Base-by-base conservation (phyloP, 2,113 vertebrate genomes). In the Balaenoptera acutorostrata region DNA sequence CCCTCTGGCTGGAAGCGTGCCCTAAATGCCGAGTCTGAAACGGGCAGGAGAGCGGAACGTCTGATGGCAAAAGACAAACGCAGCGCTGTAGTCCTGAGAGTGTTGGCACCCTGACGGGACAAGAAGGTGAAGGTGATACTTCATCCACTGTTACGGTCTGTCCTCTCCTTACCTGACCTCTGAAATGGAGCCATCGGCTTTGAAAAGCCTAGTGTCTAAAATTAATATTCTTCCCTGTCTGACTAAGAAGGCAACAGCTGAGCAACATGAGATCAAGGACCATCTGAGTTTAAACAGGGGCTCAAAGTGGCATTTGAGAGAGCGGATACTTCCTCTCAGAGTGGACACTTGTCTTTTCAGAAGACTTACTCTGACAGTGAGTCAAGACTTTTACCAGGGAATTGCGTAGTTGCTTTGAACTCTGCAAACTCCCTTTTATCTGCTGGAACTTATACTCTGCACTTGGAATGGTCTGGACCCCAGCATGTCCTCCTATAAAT, bases 161-260 rank as follows among this genome's bases (percentile, higher is more conserved):
- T 92, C 84, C 75, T 97, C 75, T 93, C 96, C 97, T 94, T 98
- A 97, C 96, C 98, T 98, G 98, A 98, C 97, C 96, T 97, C 89
- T 98, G 97, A 97, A 98, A 97, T 97, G 92, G 98, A 98, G 96
- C 64, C 95, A 89, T 49, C n/a, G 25, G 72, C 95, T 77, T 94
- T 83, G 72, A 97, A 97, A 97, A 97, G 93, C 77, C 84, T 90
- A 0, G 21, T 90, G 77, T 94, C 98, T 98, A 81, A 97, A 78
- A 94, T 92, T 96, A 98, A 96, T 98, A 69, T 97, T 98, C 98
- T 98, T 95, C 94, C 78, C 90, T 77, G 81, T 96, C 96, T 98
- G 97, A 97, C 96, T 97, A 81, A 97, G 91, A 88, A 86, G 80
- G 86, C 41, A 33, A 97, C 97, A 98, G 94, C 96, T 98, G 97